phyloP scores from a whole-genome alignment of 2,113 vertebrate species.

The Butorides virescens region DNA sequence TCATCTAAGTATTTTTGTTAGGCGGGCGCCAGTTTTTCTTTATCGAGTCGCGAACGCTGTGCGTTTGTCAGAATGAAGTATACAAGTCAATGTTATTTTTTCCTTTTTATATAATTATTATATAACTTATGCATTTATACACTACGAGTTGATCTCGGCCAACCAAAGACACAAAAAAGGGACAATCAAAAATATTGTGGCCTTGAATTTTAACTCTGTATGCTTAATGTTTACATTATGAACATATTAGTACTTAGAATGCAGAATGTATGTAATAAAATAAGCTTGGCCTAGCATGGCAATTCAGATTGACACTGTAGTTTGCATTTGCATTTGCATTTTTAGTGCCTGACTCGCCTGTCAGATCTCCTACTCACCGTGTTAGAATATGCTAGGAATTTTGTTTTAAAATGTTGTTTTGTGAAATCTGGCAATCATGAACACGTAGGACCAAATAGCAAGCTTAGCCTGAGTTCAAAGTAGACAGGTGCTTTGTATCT shows the following conservation, averaged over 20 bases:
- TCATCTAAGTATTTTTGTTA: slow-evolving; percentile 68
- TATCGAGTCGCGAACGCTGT: slow-evolving; percentile 90
- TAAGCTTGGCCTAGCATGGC: slow-evolving; percentile 85
- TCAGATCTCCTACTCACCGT: not conserved
- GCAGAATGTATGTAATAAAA: slow-evolving; percentile 87
- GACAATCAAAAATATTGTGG: slow-evolving; percentile 79
- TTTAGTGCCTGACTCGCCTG: not conserved
- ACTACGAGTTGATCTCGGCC: slow-evolving; percentile 96
- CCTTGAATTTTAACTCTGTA: slow-evolving; percentile 89
- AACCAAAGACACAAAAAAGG: slow-evolving; percentile 82
- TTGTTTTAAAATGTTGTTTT: not conserved
- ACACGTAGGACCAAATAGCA: not conserved
- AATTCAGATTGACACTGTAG: slow-evolving; percentile 70
- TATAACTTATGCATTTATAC: slow-evolving; percentile 98
- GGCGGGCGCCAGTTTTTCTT: slow-evolving; percentile 77
- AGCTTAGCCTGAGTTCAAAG: not conserved
- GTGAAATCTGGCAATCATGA: not conserved
- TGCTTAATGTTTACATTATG: slow-evolving; percentile 91
- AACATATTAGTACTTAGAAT: slow-evolving; percentile 84
- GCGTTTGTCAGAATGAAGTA: slow-evolving; percentile 91
- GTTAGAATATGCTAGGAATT: not conserved
- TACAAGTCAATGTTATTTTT: slow-evolving; percentile 82
- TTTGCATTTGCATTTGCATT: slow-evolving; percentile 67
- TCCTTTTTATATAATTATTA: slow-evolving; percentile 91
- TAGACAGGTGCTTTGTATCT: not conserved